Conservation (phyloP, 2,113 vertebrate genomes). For the Brachypteracias leptosomus region DNA sequence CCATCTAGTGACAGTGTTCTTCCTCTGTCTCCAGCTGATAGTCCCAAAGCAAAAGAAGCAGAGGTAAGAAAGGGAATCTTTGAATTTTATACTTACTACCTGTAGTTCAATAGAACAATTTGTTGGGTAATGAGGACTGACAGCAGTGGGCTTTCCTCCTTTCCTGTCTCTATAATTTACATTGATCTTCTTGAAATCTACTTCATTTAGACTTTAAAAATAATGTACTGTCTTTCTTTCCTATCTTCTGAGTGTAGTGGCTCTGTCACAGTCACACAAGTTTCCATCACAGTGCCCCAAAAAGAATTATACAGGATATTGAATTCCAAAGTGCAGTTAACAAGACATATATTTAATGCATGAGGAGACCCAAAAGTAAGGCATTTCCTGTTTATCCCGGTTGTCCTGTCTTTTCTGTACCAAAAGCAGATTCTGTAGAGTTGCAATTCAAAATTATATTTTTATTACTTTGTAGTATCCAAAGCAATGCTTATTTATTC, state of each 20-base stretch:
- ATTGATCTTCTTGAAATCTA: background rate
- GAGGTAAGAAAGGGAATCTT: slow-evolving; percentile 64
- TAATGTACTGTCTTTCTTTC: background rate
- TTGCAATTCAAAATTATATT: background rate
- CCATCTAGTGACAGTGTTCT: slow-evolving; percentile 1
- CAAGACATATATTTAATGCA: background rate
- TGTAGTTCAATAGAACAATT: background rate
- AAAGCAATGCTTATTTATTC: background rate
- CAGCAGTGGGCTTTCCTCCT: background rate
- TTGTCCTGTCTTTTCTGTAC: background rate
- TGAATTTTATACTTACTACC: background rate
- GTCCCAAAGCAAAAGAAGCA: slow-evolving; percentile 38
- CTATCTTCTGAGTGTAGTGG: background rate
- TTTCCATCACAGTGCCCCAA: background rate
- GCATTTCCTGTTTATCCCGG: background rate
- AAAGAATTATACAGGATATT: background rate
- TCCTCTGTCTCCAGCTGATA: slow-evolving; percentile 38
- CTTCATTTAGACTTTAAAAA: background rate
- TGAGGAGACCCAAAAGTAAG: background rate
- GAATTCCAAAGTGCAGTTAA: background rate
- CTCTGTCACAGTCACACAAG: background rate
- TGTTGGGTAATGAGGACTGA: background rate
- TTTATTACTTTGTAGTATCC: background rate
- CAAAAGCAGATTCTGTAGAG: background rate
- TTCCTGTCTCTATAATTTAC: background rate